A percentile compares a stretch with the other conserved stretches of the same genome.
These are phyloP conservation scores for Lycia hirtaria DNA, from an alignment of 2,888 invertebrate genomes.

Conservation along the genomic window DNA sequence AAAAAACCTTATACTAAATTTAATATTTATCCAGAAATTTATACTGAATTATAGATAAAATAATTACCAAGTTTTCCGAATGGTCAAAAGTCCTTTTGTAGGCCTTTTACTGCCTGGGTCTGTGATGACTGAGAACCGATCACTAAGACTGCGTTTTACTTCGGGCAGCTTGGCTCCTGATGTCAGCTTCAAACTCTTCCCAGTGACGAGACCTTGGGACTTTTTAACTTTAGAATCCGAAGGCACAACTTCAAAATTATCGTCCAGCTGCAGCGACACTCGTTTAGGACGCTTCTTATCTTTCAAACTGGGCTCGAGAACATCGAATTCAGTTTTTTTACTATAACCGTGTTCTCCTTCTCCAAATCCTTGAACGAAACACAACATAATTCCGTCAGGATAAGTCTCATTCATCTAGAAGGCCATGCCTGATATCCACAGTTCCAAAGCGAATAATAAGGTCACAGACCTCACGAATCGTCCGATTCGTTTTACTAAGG, in stretches of 20 bases:
- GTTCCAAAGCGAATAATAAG: constrained; percentile 20
- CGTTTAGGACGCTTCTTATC: constrained; percentile 58
- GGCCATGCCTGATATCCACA: constrained; percentile 59
- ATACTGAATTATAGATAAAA: constrained; percentile 15
- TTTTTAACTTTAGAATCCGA: constrained; percentile 53
- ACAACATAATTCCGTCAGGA: constrained; percentile 87
- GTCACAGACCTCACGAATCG: constrained; percentile 29
- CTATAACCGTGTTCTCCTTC: constrained; percentile 67
- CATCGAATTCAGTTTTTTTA: constrained; percentile 66
- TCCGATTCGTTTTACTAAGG: constrained; percentile 38
- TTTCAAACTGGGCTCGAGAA: constrained; percentile 60
- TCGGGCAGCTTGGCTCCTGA: constrained; percentile 68
- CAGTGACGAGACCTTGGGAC: constrained; percentile 54
- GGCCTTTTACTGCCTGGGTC: constrained; percentile 68
- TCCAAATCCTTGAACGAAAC: constrained; percentile 89
- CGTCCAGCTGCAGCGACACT: constrained; percentile 55
- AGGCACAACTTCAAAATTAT: constrained; percentile 44
- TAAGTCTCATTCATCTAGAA: constrained; percentile 82
- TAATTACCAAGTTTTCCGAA: constrained; percentile 81
- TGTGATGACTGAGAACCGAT: constrained; percentile 73
- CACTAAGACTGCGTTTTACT: constrained; percentile 80
- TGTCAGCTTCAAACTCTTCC: constrained; percentile 68
- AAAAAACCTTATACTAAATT: no score
- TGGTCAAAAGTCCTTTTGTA: constrained; percentile 70
- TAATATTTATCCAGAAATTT: no score